phyloP scores from a whole-genome alignment of 2,888 invertebrate species.

The Tethea ocularis region DNA sequence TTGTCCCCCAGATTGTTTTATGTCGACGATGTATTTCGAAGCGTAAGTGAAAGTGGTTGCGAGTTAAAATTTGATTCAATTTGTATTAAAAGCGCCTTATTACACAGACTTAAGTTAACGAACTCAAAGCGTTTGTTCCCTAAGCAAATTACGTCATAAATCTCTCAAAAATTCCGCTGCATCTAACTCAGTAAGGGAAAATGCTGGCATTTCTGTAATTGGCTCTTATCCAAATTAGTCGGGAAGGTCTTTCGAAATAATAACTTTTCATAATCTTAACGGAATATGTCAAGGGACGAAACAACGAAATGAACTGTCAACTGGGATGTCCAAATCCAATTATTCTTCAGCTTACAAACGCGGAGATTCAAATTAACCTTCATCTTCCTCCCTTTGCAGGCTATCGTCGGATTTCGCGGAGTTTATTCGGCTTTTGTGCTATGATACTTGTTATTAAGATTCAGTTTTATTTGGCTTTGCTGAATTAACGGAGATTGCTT shows the following conservation, averaged over 20 bases:
- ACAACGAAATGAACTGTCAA: conserved; percentile 81
- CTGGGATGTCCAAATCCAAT: conserved; percentile 79
- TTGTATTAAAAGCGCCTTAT: conserved; percentile 58
- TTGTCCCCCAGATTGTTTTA: conserved; percentile 46
- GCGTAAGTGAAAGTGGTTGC: neutral
- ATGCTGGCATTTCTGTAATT: conserved; percentile 65
- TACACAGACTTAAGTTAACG: conserved; percentile 51
- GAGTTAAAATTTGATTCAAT: conserved; percentile 37
- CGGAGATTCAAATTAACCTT: conserved; percentile 76
- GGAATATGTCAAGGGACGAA: conserved; percentile 72
- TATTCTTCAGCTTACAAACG: conserved; percentile 74
- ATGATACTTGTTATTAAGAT: conserved; percentile 63
- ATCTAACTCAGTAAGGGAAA: conserved; percentile 60
- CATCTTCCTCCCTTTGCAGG: conserved; percentile 55
- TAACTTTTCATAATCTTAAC: conserved; percentile 79
- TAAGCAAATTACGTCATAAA: conserved; percentile 65
- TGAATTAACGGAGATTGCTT: conserved; percentile 39
- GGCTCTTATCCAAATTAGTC: conserved; percentile 72
- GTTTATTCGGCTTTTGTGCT: conserved; percentile 51
- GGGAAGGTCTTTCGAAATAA: conserved; percentile 61
- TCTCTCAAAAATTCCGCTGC: conserved; percentile 65
- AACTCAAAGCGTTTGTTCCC: conserved; percentile 45
- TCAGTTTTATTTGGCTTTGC: conserved; percentile 55
- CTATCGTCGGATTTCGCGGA: conserved; percentile 49
- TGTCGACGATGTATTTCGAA: conserved; percentile 11